phyloP scores from a whole-genome alignment of 1,140 invertebrate species.

The Lepidotrigona ventralis region DNA sequence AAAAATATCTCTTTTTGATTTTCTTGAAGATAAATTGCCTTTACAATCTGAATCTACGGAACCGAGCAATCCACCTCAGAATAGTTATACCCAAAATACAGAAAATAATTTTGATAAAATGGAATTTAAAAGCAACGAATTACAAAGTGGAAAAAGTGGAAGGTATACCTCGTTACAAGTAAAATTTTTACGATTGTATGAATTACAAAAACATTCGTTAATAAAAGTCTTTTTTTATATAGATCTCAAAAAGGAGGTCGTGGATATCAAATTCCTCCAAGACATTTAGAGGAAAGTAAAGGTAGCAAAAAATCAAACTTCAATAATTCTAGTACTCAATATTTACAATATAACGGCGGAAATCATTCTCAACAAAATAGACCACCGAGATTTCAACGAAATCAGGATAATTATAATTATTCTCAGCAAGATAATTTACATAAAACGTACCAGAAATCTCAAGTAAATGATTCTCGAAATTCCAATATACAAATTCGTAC shows the following conservation, averaged over 20 bases:
- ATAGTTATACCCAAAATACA: slow-evolving; percentile 60
- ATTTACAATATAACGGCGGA: slow-evolving; percentile 61
- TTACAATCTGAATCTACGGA: slow-evolving; percentile 77
- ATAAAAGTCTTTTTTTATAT: background rate
- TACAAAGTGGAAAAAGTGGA: slow-evolving; percentile 65
- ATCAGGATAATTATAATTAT: slow-evolving; percentile 66
- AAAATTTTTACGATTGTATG: background rate
- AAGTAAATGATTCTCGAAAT: slow-evolving; percentile 60
- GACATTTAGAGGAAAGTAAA: slow-evolving; percentile 69
- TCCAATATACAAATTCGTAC: slow-evolving; percentile 59
- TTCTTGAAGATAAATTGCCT: slow-evolving; percentile 90
- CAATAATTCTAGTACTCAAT: slow-evolving; percentile 51
- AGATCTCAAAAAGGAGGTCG: slow-evolving; percentile 61
- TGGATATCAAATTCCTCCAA: slow-evolving; percentile 71
- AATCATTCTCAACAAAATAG: slow-evolving; percentile 68
- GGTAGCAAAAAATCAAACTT: slow-evolving; percentile 65
- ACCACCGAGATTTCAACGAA: slow-evolving; percentile 77
- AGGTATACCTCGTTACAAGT: slow-evolving; percentile 61
- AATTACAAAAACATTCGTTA: background rate
- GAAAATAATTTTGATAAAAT: slow-evolving; percentile 69
- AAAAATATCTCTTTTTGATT: slow-evolving; percentile 92
- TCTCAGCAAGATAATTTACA: slow-evolving; percentile 61
- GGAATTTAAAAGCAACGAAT: slow-evolving; percentile 64
- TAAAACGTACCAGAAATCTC: slow-evolving; percentile 55
- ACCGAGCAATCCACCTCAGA: slow-evolving; percentile 55